Conservation (phyloP, 2,888 invertebrate genomes). For the Marasmarcha lunaedactyla region DNA sequence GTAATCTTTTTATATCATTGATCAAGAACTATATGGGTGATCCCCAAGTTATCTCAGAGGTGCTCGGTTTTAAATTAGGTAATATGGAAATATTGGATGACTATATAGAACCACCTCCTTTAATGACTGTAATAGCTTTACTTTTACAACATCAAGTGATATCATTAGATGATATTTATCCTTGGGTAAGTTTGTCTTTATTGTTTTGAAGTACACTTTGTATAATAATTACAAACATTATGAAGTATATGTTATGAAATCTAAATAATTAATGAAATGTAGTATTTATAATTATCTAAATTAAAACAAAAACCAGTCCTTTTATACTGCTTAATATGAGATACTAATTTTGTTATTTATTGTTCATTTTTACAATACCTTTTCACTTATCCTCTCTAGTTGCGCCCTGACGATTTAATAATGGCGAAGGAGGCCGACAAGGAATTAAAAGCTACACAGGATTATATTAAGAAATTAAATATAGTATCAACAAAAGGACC, state of each 20-base stretch:
- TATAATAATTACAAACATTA: neutral
- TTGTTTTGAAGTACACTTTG: slow-evolving; percentile 26
- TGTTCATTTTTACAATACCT: too few species aligned
- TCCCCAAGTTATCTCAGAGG: slow-evolving; percentile 85
- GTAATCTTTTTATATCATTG: slow-evolving; percentile 87
- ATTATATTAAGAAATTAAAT: slow-evolving; percentile 88
- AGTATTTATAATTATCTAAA: too few species aligned
- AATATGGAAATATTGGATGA: slow-evolving; percentile 71
- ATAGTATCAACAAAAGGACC: slow-evolving; percentile 85
- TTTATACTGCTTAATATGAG: too few species aligned
- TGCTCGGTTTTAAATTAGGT: slow-evolving; percentile 93
- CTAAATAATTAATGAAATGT: too few species aligned
- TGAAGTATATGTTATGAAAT: too few species aligned
- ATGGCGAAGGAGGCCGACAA: slow-evolving; percentile 86
- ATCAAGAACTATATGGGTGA: slow-evolving; percentile 89
- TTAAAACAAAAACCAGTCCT: too few species aligned
- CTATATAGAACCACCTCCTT: slow-evolving; percentile 79
- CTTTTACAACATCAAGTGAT: slow-evolving; percentile 91
- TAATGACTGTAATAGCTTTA: slow-evolving; percentile 91
- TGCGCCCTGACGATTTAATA: slow-evolving; percentile 86
- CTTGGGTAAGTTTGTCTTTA: slow-evolving; percentile 79
- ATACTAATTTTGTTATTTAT: too few species aligned
- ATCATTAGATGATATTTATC: slow-evolving; percentile 87
- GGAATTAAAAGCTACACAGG: slow-evolving; percentile 84
- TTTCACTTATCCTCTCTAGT: too few species aligned